Conservation (phyloP, 2,113 vertebrate genomes). For the Mormoops blainvillei region DNA sequence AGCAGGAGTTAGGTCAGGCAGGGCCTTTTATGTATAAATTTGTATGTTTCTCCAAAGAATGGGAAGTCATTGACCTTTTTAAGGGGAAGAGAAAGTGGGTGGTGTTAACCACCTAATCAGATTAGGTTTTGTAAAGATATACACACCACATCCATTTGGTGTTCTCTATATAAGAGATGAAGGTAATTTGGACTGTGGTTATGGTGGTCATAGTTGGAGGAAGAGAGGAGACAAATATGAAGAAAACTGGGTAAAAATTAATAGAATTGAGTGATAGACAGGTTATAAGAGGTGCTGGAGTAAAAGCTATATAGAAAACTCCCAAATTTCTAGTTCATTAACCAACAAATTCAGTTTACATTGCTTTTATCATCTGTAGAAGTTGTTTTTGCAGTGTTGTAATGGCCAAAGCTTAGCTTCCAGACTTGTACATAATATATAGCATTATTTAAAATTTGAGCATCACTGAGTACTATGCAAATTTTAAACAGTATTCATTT, state of each 20-base stretch:
- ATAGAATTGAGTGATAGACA: not conserved
- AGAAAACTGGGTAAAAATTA: not conserved
- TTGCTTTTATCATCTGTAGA: not conserved
- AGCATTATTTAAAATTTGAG: not conserved
- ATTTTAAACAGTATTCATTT: not conserved
- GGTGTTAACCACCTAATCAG: not conserved
- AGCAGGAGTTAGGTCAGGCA: not conserved
- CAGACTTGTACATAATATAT: not conserved
- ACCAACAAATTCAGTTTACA: not conserved
- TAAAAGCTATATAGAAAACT: not conserved
- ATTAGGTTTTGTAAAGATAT: not conserved
- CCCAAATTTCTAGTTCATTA: not conserved
- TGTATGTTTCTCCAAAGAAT: not conserved
- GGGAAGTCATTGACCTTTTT: not conserved
- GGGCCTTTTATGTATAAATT: not conserved
- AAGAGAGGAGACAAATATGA: not conserved
- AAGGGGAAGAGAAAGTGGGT: not conserved
- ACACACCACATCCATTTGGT: not conserved
- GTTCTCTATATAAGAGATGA: not conserved
- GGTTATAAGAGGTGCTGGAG: not conserved
- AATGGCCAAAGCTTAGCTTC: not conserved
- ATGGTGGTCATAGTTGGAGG: not conserved
- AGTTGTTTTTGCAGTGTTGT: not conserved
- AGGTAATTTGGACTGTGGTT: not conserved
- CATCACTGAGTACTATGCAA: not conserved